Percentiles rank a stretch among this genome's conserved stretches.
Evolutionary conservation across 1,140 invertebrate species (phyloP).

Genomic region (Aphaenogaster floridana): DNA sequence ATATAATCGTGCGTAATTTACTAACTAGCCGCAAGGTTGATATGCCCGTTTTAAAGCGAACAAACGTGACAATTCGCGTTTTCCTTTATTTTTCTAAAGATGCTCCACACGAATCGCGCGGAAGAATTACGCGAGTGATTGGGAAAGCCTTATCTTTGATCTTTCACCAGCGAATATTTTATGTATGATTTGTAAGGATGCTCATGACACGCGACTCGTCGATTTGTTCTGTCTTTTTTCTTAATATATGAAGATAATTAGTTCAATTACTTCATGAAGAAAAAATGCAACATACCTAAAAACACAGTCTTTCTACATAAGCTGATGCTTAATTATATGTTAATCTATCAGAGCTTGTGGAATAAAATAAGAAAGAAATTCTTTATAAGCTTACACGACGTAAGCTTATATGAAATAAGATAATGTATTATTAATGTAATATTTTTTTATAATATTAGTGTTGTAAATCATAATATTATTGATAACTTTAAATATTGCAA

Average conservation of each 20-base stretch:
- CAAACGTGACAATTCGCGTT: slow-evolving; percentile 47
- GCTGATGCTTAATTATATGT: neutral
- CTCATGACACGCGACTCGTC: neutral
- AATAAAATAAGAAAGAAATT: neutral
- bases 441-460: neutral
- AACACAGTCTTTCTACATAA: neutral
- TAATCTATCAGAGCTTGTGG: neutral
- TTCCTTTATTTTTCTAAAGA: slow-evolving; percentile 71
- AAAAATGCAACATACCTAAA: neutral
- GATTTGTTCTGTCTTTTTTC: neutral
- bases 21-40: slow-evolving; percentile 67
- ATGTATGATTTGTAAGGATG: neutral
- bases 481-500: neutral
- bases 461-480: neutral
- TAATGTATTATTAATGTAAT: neutral
- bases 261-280: neutral
- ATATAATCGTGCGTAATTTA: slow-evolving; percentile 80
- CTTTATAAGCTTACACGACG: neutral
- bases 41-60: slow-evolving; percentile 56
- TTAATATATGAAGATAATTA: neutral
- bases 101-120: neutral
- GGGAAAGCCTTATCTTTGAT: neutral
- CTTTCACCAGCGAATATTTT: neutral
- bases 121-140: slow-evolving; percentile 17
- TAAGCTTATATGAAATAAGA: neutral